These are phyloP conservation scores for Peribatodes rhomboidaria DNA, from an alignment of 2,888 invertebrate species.

Conservation along the genomic window DNA sequence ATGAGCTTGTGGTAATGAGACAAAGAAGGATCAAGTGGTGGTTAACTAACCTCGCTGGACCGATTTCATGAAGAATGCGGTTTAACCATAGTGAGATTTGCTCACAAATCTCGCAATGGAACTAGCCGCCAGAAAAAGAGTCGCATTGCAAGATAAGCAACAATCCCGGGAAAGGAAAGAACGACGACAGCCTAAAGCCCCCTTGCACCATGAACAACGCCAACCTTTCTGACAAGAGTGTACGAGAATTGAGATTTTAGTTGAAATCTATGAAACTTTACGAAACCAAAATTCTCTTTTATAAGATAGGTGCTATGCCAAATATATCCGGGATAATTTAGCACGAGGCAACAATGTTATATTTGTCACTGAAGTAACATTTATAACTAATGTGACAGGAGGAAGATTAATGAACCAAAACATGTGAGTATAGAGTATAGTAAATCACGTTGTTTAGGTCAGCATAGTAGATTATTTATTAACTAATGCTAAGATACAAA, in stretches of 20 bases:
- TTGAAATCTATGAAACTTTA: neutral
- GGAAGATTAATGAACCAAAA: constrained; percentile 40
- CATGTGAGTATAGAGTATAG: constrained; percentile 20
- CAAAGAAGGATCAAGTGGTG: too few relatives aligned
- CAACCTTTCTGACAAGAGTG: too few relatives aligned
- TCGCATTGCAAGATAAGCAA: too few relatives aligned
- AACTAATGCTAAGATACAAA: neutral
- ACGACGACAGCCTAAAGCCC: too few relatives aligned
- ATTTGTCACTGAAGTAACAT: constrained; percentile 7
- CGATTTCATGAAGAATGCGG: too few relatives aligned
- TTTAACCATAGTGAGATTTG: too few relatives aligned
- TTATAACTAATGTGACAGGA: constrained; percentile 34
- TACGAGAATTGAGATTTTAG: neutral
- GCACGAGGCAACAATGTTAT: constrained; percentile 5
- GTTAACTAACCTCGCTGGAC: too few relatives aligned
- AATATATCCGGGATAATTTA: constrained; percentile 3
- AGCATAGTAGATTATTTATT: neutral
- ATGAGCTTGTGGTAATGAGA: too few relatives aligned
- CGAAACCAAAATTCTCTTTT: neutral
- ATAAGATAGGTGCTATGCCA: neutral
- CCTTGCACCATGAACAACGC: too few relatives aligned
- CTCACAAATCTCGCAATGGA: too few relatives aligned
- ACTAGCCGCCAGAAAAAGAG: too few relatives aligned
- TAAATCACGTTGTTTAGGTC: constrained; percentile 3
- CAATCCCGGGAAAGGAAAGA: too few relatives aligned